Conservation (phyloP, 2,888 invertebrate species). For the Monopis laevigella region DNA sequence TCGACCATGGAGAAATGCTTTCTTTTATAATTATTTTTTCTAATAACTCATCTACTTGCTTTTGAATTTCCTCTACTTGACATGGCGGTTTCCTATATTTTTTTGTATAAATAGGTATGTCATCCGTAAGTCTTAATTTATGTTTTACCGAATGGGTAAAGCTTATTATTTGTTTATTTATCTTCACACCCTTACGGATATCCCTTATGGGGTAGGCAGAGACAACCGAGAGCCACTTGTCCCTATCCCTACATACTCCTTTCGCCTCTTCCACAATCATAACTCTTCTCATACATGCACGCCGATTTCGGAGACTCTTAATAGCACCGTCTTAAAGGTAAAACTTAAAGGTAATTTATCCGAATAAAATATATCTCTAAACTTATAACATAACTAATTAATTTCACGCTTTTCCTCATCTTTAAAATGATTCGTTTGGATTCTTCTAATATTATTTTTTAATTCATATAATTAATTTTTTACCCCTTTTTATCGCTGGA, state of each 20-base stretch:
- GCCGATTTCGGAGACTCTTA: too few species aligned
- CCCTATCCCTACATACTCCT: too few species aligned
- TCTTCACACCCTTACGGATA: too few species aligned
- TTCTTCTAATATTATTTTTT: not conserved
- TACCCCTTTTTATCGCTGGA: constrained; percentile 3
- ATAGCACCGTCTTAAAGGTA: too few species aligned
- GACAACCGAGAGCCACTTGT: too few species aligned
- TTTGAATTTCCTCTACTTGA: constrained; percentile 20
- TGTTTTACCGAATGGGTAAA: constrained; percentile 28
- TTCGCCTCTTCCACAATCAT: too few species aligned
- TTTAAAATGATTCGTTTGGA: constrained; percentile 22
- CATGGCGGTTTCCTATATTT: constrained; percentile 18
- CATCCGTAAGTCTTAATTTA: constrained; percentile 22
- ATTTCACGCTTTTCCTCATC: constrained; percentile 23
- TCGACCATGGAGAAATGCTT: constrained; percentile 21
- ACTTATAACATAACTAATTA: constrained; percentile 21
- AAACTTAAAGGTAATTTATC: constrained; percentile 25
- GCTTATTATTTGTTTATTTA: too few species aligned
- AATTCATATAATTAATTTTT: constrained; percentile 10
- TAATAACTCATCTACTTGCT: constrained; percentile 20
- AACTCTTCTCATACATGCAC: too few species aligned
- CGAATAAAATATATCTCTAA: constrained; percentile 27
- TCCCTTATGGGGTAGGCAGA: too few species aligned
- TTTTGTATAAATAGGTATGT: constrained; percentile 19
- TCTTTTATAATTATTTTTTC: constrained; percentile 21